Evolutionary conservation across 1,140 invertebrate species (phyloP), one percentile per base, ranked within the genome.

Genomic region (Tetramorium alpestre): DNA sequence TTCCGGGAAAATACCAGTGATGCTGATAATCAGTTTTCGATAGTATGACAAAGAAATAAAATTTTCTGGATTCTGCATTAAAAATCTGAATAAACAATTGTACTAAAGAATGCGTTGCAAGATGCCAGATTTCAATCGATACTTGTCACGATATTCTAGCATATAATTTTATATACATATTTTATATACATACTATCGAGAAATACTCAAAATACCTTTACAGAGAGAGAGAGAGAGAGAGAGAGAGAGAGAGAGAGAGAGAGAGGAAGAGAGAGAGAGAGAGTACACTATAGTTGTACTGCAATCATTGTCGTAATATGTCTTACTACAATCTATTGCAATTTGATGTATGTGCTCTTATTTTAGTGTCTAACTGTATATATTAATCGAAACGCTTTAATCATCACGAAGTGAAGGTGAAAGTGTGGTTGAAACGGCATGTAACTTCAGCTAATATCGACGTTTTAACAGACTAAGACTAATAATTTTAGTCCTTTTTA

Each of bases 311-410:
- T 7, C 11, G 18, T 11, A 33, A 33, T 33, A 33, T 33, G 33
- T 65, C 1, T 77, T 51, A 38, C 3, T 7, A 6, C 13, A 49
- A 72, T 73, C 25, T n/a, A n/a, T 0, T 13, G 10, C 11, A 54
- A 49, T 44, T 76, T 18, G 22, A 8, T 28, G n/a, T 38, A n/a
- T 22, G 6, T 64, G n/a, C 13, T 16, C 1, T 25, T n/a, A 77
- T 7, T 64, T 10, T 18, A 44, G 4, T 69, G 47, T 51, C 13
- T 76, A 60, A 65, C 38, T 38, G 10, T 69, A 54, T 41, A 25
- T 69, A 8, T 22, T 69, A 80, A 69, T 54, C 28, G n/a, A 54
- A 54, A 41, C 10, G 2, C 33, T 18, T 80, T 51, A 67, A 80
- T 16, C 11, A n/a, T 22, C 0, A 1, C 6, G 51, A 3, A 4